phyloP scores from a whole-genome alignment of 2,113 vertebrate species.

The Melospiza melodia region DNA sequence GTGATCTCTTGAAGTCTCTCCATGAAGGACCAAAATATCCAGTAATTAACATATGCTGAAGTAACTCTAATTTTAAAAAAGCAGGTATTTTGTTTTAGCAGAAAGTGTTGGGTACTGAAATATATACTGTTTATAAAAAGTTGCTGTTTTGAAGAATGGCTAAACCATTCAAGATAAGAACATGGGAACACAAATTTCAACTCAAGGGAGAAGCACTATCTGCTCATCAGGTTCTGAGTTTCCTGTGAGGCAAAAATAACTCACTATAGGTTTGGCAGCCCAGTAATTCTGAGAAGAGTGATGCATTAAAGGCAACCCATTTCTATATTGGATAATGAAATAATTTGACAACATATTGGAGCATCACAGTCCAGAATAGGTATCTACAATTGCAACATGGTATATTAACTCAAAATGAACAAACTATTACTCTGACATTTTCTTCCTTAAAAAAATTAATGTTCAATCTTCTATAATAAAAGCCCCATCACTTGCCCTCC shows the following conservation, averaged over 20 bases:
- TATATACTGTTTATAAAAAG: background rate
- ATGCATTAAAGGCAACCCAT: background rate
- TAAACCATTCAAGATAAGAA: background rate
- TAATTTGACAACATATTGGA: background rate
- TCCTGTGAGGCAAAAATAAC: background rate
- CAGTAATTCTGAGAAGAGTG: background rate
- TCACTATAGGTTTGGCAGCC: background rate
- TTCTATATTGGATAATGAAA: background rate
- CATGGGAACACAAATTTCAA: background rate
- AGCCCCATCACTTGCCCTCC: background rate
- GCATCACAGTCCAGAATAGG: background rate
- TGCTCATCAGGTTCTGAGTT: background rate
- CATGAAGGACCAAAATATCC: background rate
- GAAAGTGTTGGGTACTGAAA: background rate
- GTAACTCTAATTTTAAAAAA: background rate
- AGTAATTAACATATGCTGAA: background rate
- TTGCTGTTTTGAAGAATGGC: background rate
- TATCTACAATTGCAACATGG: background rate
- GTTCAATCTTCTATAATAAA: background rate
- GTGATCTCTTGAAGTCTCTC: background rate
- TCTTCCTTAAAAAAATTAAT: background rate
- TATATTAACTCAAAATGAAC: background rate
- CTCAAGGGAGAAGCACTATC: background rate
- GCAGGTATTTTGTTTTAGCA: background rate
- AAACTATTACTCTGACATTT: background rate